phyloP scores from a whole-genome alignment of 2,113 vertebrate genomes.

The Pedetes capensis region DNA sequence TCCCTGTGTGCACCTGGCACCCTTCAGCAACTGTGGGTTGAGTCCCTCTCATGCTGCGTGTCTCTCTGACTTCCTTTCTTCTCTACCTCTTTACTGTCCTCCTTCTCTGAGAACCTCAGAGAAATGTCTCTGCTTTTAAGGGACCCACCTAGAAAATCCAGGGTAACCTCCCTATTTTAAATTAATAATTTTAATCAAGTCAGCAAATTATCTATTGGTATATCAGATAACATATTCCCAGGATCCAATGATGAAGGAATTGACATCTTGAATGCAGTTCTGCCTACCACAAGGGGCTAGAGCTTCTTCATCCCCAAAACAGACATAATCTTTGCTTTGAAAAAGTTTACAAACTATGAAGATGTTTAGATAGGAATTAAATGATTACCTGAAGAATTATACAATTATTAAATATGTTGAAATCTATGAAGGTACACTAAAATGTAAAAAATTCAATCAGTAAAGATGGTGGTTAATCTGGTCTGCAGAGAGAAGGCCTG shows the following conservation, averaged over 20 bases:
- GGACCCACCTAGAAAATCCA: background rate
- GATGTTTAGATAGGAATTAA: background rate
- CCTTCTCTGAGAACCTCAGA: background rate
- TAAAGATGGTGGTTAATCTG: background rate
- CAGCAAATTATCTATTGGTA: background rate
- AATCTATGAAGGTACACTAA: background rate
- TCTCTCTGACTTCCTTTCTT: background rate
- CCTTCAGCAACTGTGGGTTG: background rate
- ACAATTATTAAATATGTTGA: background rate
- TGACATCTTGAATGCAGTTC: background rate
- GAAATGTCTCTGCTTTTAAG: background rate
- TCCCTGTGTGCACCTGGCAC: background rate
- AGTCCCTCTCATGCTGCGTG: no score
- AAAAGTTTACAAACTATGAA: background rate
- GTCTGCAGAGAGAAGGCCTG: background rate
- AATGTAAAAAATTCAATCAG: background rate
- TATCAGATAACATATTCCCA: background rate
- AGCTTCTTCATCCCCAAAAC: background rate
- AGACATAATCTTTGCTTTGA: background rate
- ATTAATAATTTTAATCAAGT: background rate
- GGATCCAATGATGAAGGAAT: background rate
- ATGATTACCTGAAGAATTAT: background rate
- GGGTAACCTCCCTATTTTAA: background rate
- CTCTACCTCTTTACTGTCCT: background rate
- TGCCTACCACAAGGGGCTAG: background rate